Evolutionary conservation across 2,888 invertebrate genomes (phyloP), one percentile per base, ranked within the genome.

Genomic region (Fabriciana adippe): DNA sequence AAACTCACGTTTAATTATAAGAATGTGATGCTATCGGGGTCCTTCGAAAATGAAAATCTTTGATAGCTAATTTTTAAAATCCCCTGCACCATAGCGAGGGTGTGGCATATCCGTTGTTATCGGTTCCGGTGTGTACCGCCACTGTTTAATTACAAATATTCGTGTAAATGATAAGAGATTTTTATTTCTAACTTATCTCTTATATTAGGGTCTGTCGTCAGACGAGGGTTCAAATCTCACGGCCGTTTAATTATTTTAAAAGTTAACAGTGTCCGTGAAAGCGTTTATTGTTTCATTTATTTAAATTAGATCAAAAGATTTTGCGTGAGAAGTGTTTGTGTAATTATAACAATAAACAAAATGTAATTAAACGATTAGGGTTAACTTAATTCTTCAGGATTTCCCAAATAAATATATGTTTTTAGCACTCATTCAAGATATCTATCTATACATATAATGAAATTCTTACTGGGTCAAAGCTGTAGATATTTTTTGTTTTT

Each of bases 81-180:
- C 70, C 60, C 67, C 66, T 51, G 68, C 75, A 74, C 55, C 57
- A 50, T 74, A 73, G 63, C 55, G 72, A 71, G 78, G 81, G 80
- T 76, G 80, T 75, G 77, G 73, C 55, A 66, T 77, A 77, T 82
- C 82, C 82, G 80, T 75, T 71, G 72, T 79, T 82, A 82, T 82
- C 82, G 76, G 75, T 82, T 82, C 82, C 83, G 79, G 77, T 75
- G 68, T 75, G 69, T 68, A 65, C 65, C 60, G 77, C 80, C 77
- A 77, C 78, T 79, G 77, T 80, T 80, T 79, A 79, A 80, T 79
- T 79, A 76, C 69, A 72, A 78, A 74, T 73, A 79, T 76, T 72
- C 65, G 55, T 57, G 45, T 73, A 53, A 60, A 54, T 61, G 41
- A 55, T 66, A 55, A 61, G 62, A 59, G 26, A 64, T 68, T 67